Evolutionary conservation across 2,113 vertebrate species (phyloP), one percentile per base, ranked within the genome.

Genomic region (Eptesicus fuscus): DNA sequence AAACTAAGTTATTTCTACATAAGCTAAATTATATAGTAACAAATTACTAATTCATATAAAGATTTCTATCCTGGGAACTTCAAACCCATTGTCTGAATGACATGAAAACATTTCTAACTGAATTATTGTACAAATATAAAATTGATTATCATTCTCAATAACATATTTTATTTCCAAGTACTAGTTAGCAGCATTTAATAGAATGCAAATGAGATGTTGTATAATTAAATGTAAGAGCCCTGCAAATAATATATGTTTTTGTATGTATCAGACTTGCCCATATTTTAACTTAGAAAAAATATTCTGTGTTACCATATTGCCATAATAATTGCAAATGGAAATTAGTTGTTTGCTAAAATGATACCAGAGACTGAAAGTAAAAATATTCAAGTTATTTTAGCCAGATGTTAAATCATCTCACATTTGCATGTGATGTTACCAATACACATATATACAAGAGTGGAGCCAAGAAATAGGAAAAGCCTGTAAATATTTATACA

Each of bases 361-460:
- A 13, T 56, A 14, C 51, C 79, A 74, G 23, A 88, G 23, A 88
- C 23, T 79, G 49, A 95, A 89, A 35, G 44, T 96, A 86, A 95
- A 96, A 94, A 56, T 32, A 90, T 83, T 67, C 78, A 49, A 95
- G 73, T 51, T 80, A 40, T 80, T 95, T 96, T 74, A 71, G 56
- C 93, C 94, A 84, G 67, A 97, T 84, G 91, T 89, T 88, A 87
- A 88, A 84, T 70, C 13, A 32, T 76, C 70, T 76, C 79, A 49
- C 18, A 83, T 90, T 90, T 96, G 51, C 82, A 77, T 82, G 65
- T 70, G 69, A 95, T 71, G 51, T 88, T 94, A 86, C 79, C 96
- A 97, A 96, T 89, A 95, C 35, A 94, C 83, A 94, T 77, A 85
- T 78, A 95, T 53, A 86, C 42, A 95, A 88, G 37, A 76, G 35